These are phyloP conservation scores for Pterocles orientalis DNA, from an alignment of 2,113 vertebrate genomes.

Conservation along the genomic window DNA sequence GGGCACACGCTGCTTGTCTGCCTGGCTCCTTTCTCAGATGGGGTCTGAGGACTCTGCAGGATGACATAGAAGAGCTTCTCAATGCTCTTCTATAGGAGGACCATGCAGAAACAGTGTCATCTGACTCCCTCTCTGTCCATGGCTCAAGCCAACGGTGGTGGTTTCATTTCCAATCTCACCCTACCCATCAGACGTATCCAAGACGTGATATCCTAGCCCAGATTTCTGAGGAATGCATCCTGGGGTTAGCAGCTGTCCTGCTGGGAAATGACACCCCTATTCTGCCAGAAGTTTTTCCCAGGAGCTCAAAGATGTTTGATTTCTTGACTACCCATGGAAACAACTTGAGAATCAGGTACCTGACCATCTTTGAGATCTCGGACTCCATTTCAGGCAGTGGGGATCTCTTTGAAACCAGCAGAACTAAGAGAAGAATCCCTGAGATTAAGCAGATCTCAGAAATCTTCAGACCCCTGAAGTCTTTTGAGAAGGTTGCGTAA, in stretches of 20 bases:
- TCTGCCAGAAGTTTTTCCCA: not conserved
- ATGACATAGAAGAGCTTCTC: not conserved
- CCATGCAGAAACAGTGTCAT: not conserved
- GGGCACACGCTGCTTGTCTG: not conserved
- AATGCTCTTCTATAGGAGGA: not conserved
- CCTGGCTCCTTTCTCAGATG: not conserved
- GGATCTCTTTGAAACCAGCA: not conserved
- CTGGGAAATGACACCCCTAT: not conserved
- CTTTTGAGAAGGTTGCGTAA: not conserved
- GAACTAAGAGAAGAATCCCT: not conserved
- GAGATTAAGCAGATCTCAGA: not conserved
- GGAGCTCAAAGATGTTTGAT: not conserved
- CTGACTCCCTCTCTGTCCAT: not conserved
- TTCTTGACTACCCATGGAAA: not conserved
- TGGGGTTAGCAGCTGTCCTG: not conserved
- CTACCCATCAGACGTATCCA: not conserved
- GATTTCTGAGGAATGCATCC: not conserved
- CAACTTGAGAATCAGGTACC: not conserved
- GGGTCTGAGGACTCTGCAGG: not conserved
- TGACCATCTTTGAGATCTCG: not conserved
- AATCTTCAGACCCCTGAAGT: not conserved
- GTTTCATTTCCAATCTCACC: not conserved
- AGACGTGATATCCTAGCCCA: not conserved
- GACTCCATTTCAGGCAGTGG: fast-evolving
- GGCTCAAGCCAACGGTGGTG: not conserved